Base-by-base conservation (phyloP, 1,140 invertebrate species). In the Magallana ariakensis region DNA sequence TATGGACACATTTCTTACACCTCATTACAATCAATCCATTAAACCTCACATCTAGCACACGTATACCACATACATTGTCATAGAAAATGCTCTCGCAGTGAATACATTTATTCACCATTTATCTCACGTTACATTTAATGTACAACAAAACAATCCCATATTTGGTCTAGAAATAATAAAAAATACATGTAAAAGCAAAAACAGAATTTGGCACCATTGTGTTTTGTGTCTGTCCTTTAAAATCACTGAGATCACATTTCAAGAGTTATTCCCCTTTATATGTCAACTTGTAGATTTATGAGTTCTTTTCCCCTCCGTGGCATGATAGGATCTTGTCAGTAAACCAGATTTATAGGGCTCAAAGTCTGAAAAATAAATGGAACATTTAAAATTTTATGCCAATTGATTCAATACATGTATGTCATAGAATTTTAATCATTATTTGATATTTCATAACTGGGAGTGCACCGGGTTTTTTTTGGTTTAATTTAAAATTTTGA, bases 181-280 rank as follows among this genome's bases (percentile, higher is more conserved):
- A 60, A 60, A 60, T 60, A 60, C n/a, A 60, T 60, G 33, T 46
- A 60, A 13, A 75, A 75, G 22, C 19, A 13, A 75, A 70, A 46
- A 11, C 22, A 75, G 33, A 75, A 6, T 75, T 75, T 75, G 66
- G 66, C 66, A 75, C 66, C 22, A 33, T 10, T 11, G 33, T 13
- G 66, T 75, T 26, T 75, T 75, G 66, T 75, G 66, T 75, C 66
- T 70, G 62, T 70, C 62, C 19, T 70, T 75, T 26, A 22, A 46
- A 13, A 26, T 26, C 22, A 75, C 66, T 75, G 66, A 75, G 66
- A 75, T 75, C 66, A 75, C 33, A 26, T 75, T 46, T 75, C 66
- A 75, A 66, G 66, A 26, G 66, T 75, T 75, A 75, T 75, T 9
- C 66, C 66, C 66, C 66, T 75, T 75, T 33, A 75, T 13, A 26